A percentile compares a stretch with the other conserved stretches of the same genome.
phyloP scores from a whole-genome alignment of 1,140 invertebrate genomes.

The Sminthurides bifidus region DNA sequence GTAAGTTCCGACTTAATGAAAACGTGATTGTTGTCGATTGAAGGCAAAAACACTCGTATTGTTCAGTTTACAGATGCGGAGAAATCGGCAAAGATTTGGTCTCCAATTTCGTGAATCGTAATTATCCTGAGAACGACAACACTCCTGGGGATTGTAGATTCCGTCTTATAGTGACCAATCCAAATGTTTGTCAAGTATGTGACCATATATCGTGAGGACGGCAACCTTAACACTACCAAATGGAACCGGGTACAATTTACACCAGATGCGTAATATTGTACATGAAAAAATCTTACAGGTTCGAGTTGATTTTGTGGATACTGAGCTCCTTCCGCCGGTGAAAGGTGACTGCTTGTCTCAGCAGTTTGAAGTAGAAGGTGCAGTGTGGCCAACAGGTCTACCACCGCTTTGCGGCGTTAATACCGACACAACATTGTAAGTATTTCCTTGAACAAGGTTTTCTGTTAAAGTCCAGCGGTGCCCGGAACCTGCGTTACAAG shows the following conservation, averaged over 20 bases:
- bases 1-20: no score
- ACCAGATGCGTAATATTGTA: background rate
- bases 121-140: constrained; percentile 28
- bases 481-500: no score
- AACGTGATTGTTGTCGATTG: no score
- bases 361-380: constrained; percentile 26
- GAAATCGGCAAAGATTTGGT: constrained; percentile 25
- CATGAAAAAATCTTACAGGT: constrained; percentile 12
- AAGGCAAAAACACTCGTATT: no score
- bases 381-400: constrained; percentile 27
- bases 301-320: constrained; percentile 31
- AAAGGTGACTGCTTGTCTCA: constrained; percentile 29
- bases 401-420: constrained; percentile 29
- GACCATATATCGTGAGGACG: background rate
- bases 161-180: constrained; percentile 21
- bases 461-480: no score
- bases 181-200: constrained; percentile 29
- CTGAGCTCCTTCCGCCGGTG: constrained; percentile 23
- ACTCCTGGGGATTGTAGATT: constrained; percentile 20
- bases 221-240: background rate
- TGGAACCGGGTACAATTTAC: background rate
- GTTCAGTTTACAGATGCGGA: constrained; percentile 31
- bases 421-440: constrained; percentile 32
- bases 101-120: constrained; percentile 29
- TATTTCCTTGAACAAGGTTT: background rate